Evolutionary conservation across 1,140 invertebrate genomes (phyloP).

Genomic region (Temnothorax curvispinosus): DNA sequence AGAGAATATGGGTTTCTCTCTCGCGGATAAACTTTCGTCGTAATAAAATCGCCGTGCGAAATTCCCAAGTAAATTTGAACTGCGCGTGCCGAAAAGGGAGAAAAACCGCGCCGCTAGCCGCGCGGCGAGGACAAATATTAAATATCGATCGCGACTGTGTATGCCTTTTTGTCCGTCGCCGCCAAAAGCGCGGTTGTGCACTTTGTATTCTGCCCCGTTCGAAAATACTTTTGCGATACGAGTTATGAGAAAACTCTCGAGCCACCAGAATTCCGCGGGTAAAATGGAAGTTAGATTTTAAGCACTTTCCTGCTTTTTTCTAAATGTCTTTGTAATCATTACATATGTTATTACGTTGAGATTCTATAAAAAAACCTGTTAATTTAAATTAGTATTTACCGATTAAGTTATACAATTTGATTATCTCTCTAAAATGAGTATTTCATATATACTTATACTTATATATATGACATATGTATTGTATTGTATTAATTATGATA

Average conservation of each 20-base stretch:
- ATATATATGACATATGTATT: background rate
- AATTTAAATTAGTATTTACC: background rate
- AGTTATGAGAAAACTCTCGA: background rate
- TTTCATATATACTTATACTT: background rate
- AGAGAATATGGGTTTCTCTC: background rate
- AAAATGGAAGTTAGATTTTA: background rate
- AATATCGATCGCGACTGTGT: constrained; percentile 48
- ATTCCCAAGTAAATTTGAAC: constrained; percentile 57
- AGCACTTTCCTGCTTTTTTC: background rate
- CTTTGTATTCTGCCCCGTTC: constrained; percentile 6
- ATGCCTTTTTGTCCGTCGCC: constrained; percentile 27
- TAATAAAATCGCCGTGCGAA: constrained; percentile 56
- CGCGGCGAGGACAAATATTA: constrained; percentile 54
- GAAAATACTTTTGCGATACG: constrained; percentile 17
- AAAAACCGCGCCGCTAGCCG: constrained; percentile 11
- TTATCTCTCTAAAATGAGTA: constrained; percentile 15
- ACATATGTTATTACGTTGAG: background rate
- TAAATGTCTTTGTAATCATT: background rate
- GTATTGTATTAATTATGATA: constrained; percentile 29
- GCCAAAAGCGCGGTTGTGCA: constrained; percentile 17
- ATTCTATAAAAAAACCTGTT: background rate
- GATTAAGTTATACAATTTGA: constrained; percentile 14
- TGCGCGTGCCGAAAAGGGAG: constrained; percentile 15
- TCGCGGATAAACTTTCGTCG: constrained; percentile 38
- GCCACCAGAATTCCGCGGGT: background rate